Base-by-base conservation (phyloP, 2,113 vertebrate genomes). In the Chaetops frenatus region DNA sequence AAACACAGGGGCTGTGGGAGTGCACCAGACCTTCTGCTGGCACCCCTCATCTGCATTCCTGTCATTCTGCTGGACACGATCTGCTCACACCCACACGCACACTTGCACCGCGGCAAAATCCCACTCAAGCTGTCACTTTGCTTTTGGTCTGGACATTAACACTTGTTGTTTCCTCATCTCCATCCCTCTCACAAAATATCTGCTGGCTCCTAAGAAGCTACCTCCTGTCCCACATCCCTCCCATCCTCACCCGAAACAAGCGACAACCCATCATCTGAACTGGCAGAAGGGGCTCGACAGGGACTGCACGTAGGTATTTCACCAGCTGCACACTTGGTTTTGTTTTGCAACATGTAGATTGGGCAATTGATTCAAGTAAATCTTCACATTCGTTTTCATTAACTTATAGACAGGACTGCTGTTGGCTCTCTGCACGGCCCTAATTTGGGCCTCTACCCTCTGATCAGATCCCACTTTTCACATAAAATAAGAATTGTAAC, bases 91-190 rank as follows among this genome's bases (percentile, higher is more conserved):
- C 10, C 35, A 45, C 1, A 1, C 1, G 3, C 6, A 31, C 15
- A 6, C 5, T 56, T 47, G n/a, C 45, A 22, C 53, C 53, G 24
- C 36, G 58, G 47, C 16, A 57, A 76, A 88, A 47, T n/a, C 24
- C 22, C 12, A 11, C 40, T 56, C 5, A 42, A 29, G 38, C 4
- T 57, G 12, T 15, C 31, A 28, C 10, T 56, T 78, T 0, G 0
- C 40, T 74, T 79, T 81, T 60, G 18, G 9, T 79, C 12, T 82
- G 56, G 13, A 70, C 25, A 20, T 22, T 58, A 36, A 36, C 13
- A 8, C 9, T 44, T 74, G 2, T 40, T 60, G 12, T 51, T 70
- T 74, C 47, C 4, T 61, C 8, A 33, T 69, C 22, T 73, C 10
- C 4, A 2, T 20, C 27, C 15, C 2, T 22, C 31, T 29, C 2